Conservation (phyloP, 2,113 vertebrate species). For the Urocynchramus pylzowi region DNA sequence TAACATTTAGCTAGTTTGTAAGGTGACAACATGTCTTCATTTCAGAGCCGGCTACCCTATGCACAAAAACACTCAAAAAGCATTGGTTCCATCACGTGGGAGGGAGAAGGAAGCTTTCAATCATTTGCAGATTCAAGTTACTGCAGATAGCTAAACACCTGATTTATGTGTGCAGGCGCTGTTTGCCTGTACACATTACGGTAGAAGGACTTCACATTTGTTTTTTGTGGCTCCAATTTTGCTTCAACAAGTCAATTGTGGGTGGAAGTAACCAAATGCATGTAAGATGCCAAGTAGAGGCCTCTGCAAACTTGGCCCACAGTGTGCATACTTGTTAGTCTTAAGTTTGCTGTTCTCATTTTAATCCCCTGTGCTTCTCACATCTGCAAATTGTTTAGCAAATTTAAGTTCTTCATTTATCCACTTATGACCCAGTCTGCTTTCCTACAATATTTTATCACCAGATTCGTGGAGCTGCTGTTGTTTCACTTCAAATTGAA, state of each 20-base stretch:
- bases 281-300: conserved; percentile 22
- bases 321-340: neutral
- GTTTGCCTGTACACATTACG: neutral
- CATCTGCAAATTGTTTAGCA: conserved; percentile 53
- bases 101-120: conserved; percentile 34
- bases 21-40: neutral
- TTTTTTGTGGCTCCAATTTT: conserved; percentile 51
- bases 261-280: conserved; percentile 47
- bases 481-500: neutral
- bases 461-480: neutral
- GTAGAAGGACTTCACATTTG: neutral
- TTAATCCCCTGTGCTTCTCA: conserved; percentile 11
- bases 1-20: neutral
- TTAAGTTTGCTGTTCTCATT: conserved; percentile 22
- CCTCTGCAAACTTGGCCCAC: conserved; percentile 43
- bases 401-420: conserved; percentile 24
- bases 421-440: neutral
- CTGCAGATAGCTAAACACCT: conserved; percentile 26
- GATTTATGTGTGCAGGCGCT: conserved; percentile 13
- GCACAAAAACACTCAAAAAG: neutral
- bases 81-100: neutral
- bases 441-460: conserved; percentile 3
- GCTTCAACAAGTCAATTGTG: conserved; percentile 38
- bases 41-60: neutral
- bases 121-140: conserved; percentile 12